Percentiles rank a stretch among this genome's conserved stretches.
These are phyloP conservation scores for Chauna torquata DNA, from an alignment of 2,113 vertebrate genomes.

Conservation along the genomic window DNA sequence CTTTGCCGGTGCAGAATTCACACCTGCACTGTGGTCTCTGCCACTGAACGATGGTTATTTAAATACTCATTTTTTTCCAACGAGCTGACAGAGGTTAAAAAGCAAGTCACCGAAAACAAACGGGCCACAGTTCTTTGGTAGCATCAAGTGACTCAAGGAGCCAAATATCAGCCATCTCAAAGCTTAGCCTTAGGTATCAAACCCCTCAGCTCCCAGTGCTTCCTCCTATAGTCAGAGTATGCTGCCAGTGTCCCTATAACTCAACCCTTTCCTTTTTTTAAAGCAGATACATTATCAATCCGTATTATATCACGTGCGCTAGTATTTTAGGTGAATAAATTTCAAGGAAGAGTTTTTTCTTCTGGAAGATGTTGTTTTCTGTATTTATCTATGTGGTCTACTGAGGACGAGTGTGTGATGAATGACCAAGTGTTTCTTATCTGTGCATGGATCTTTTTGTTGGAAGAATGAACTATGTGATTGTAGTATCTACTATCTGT, in stretches of 20 bases:
- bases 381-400: neutral
- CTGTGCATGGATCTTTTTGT: neutral
- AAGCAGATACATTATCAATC: neutral
- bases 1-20: neutral
- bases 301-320: neutral
- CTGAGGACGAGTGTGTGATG: neutral
- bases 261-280: neutral
- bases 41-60: neutral
- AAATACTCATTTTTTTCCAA: neutral
- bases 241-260: neutral
- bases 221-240: neutral
- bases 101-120: neutral
- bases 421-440: constrained; percentile 28
- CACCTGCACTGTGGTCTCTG: neutral
- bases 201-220: neutral
- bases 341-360: neutral
- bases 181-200: neutral
- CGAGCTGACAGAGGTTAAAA: constrained; percentile 19
- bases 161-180: neutral
- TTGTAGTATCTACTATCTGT: neutral
- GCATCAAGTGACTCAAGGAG: neutral
- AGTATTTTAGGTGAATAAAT: constrained; percentile 29
- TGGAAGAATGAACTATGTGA: neutral
- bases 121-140: neutral
- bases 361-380: neutral